Percentiles rank a stretch among this genome's conserved stretches.
phyloP scores from a whole-genome alignment of 2,888 invertebrate species.

The Dicroscelio sp. region DNA sequence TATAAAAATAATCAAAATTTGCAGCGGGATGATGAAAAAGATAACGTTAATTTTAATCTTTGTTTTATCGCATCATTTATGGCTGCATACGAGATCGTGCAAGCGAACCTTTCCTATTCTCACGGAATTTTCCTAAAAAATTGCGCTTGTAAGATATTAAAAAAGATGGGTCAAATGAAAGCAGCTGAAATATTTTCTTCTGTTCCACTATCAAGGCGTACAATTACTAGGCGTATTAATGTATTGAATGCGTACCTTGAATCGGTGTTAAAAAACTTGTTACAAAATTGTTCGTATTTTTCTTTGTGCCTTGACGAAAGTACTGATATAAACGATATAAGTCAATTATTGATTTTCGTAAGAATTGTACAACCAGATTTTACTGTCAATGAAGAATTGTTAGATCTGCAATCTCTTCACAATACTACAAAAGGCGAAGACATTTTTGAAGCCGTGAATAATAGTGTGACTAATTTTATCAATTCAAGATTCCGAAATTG shows the following conservation, averaged over 20 bases:
- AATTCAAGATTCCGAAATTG: slow-evolving; percentile 39
- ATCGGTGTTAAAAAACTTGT: slow-evolving; percentile 9
- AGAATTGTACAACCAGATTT: slow-evolving; percentile 7
- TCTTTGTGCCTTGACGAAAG: slow-evolving; percentile 52
- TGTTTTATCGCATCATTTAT: slow-evolving; percentile 29
- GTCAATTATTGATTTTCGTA: slow-evolving; percentile 13
- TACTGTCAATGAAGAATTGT: slow-evolving; percentile 50
- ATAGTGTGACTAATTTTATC: not conserved
- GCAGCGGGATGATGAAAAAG: not conserved
- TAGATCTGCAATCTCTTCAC: not conserved
- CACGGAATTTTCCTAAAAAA: slow-evolving; percentile 15
- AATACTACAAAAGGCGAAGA: slow-evolving; percentile 19
- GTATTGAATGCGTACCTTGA: slow-evolving; percentile 44
- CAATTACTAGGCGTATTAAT: slow-evolving; percentile 25
- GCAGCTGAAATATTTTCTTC: not conserved
- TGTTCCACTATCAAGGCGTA: slow-evolving; percentile 23
- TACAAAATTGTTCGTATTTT: slow-evolving; percentile 16
- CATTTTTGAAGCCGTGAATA: slow-evolving; percentile 5
- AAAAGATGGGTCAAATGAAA: not conserved
- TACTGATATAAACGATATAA: slow-evolving; percentile 31
- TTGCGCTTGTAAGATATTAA: slow-evolving; percentile 3
- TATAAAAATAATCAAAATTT: not conserved
- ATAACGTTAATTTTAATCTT: no score
- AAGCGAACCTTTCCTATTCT: not conserved
- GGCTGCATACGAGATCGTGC: slow-evolving; percentile 30